These are phyloP conservation scores for Montipora cactus DNA, from an alignment of 64 coral and sea anemone genomes.

Conservation along the genomic window DNA sequence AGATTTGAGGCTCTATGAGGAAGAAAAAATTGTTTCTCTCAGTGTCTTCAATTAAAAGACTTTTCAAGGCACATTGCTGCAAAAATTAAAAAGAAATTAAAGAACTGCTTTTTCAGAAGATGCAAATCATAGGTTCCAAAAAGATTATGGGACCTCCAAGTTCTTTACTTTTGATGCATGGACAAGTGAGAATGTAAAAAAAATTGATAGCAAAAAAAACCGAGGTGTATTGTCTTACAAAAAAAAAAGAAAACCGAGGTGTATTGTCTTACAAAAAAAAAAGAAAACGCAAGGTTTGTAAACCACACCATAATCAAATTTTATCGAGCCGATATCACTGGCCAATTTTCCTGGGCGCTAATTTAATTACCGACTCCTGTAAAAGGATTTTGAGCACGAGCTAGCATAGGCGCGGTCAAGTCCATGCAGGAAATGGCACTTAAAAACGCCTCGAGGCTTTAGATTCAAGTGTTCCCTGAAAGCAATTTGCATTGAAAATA, in stretches of 20 bases:
- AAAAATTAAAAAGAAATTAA: too few species aligned
- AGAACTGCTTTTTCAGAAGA: too few species aligned
- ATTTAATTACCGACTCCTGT: slow-evolving; percentile 47
- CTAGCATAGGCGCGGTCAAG: not conserved
- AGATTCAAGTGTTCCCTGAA: slow-evolving; percentile 10
- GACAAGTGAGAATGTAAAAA: too few species aligned
- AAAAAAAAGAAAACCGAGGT: not conserved
- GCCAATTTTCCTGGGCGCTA: not conserved
- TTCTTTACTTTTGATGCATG: too few species aligned
- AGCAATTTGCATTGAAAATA: slow-evolving; percentile 26
- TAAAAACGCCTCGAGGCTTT: not conserved
- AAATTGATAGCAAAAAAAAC: too few species aligned
- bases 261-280: not conserved
- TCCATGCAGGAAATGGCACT: slow-evolving; percentile 33
- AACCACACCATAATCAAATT: slow-evolving; percentile 18
- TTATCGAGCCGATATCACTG: not conserved
- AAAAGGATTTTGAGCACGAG: slow-evolving; percentile 13
- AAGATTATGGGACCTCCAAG: too few species aligned
- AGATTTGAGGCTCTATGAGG: too few species aligned
- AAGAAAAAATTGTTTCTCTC: too few species aligned
- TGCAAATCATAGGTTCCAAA: too few species aligned
- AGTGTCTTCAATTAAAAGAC: too few species aligned
- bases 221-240: not conserved
- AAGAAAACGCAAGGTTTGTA: not conserved
- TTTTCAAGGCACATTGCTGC: too few species aligned